phyloP scores from a whole-genome alignment of 2,888 invertebrate genomes.

The Plutella xylostella region DNA sequence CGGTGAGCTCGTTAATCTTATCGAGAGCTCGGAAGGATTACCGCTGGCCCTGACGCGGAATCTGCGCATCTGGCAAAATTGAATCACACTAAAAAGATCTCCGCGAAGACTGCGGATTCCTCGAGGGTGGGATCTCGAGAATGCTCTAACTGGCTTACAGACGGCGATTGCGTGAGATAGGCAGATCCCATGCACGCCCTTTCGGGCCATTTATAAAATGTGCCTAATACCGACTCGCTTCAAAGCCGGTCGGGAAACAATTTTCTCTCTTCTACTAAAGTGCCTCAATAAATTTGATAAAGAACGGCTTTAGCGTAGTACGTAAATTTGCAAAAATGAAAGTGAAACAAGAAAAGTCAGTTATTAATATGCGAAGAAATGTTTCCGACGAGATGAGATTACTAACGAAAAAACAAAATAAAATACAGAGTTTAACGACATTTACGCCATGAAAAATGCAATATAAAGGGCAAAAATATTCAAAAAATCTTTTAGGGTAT shows the following conservation, averaged over 20 bases:
- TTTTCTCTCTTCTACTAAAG: too few species aligned
- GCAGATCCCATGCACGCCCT: slow-evolving; percentile 43
- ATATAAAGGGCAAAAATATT: too few species aligned
- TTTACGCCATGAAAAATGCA: too few species aligned
- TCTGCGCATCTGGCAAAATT: slow-evolving; percentile 44
- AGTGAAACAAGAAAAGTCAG: too few species aligned
- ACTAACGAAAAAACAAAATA: background rate
- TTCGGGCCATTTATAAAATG: slow-evolving; percentile 32
- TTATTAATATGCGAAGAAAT: too few species aligned
- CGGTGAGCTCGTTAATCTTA: background rate
- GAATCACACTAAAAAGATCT: slow-evolving; percentile 57
- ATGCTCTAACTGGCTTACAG: slow-evolving; percentile 53
- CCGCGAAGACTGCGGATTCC: slow-evolving; percentile 43
- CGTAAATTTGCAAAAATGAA: too few species aligned
- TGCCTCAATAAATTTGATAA: too few species aligned
- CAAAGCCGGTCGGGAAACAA: background rate
- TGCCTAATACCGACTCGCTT: slow-evolving; percentile 23
- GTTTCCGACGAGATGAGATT: background rate
- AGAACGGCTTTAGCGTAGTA: too few species aligned
- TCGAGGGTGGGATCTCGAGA: slow-evolving; percentile 41
- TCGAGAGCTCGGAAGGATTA: background rate
- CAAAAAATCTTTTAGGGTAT: too few species aligned
- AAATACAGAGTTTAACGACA: too few species aligned
- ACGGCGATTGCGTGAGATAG: slow-evolving; percentile 52
- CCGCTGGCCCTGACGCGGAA: slow-evolving; percentile 25